Conservation (phyloP, 2,888 invertebrate species). For the Theretra japonica region DNA sequence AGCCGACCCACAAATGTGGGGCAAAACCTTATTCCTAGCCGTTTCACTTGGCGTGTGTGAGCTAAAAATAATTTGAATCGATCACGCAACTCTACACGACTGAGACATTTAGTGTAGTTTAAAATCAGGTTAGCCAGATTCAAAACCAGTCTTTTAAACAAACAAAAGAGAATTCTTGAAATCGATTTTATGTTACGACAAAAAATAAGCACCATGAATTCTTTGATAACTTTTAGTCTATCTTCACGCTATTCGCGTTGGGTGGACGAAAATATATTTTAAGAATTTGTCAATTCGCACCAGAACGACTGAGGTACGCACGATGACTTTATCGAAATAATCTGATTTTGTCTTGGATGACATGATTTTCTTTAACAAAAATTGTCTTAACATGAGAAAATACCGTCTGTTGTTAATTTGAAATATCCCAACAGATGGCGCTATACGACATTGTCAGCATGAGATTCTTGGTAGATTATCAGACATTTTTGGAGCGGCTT, state of each 20-base stretch:
- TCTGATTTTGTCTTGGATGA: too few relatives aligned
- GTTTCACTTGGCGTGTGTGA: background rate
- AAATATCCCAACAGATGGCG: too few relatives aligned
- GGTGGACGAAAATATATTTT: background rate
- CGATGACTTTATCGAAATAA: too few relatives aligned
- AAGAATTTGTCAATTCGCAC: background rate
- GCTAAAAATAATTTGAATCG: constrained; percentile 1
- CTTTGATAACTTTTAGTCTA: background rate
- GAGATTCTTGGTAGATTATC: too few relatives aligned
- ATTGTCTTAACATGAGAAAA: too few relatives aligned
- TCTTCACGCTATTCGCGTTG: background rate
- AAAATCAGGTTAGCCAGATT: background rate
- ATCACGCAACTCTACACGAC: background rate
- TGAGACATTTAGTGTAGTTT: background rate
- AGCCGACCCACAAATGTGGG: background rate
- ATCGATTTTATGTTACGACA: background rate
- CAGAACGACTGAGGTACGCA: too few relatives aligned
- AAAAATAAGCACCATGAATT: constrained; percentile 8
- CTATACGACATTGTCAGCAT: too few relatives aligned
- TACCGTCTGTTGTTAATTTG: too few relatives aligned
- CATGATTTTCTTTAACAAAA: too few relatives aligned
- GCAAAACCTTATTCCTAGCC: background rate
- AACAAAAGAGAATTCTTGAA: background rate
- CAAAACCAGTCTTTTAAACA: background rate
- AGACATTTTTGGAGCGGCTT: too few relatives aligned